Conservation (phyloP, 35 echinoderm and acorn worm species). For the Apostichopus parvimensis region DNA sequence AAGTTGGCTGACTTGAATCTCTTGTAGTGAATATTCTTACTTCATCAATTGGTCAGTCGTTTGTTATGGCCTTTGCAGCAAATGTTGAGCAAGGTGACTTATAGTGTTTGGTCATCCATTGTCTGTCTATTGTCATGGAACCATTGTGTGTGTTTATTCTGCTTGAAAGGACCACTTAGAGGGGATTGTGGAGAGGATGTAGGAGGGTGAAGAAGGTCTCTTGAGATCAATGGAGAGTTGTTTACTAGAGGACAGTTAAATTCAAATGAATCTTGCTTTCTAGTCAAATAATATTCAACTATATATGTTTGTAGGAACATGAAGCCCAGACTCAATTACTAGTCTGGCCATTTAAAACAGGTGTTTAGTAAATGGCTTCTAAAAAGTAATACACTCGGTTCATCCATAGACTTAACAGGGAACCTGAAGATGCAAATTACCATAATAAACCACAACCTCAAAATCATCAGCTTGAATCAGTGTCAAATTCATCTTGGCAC, state of each 20-base stretch:
- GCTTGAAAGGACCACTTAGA: neutral
- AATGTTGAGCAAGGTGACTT: neutral
- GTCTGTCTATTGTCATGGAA: neutral
- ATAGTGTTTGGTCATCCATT: neutral
- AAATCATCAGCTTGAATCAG: neutral
- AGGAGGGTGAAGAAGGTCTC: neutral
- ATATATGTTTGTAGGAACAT: neutral
- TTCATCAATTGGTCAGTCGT: too few species aligned
- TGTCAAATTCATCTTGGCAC: neutral
- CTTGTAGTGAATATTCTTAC: too few species aligned
- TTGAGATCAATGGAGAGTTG: neutral
- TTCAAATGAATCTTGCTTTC: neutral
- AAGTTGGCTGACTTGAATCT: too few species aligned
- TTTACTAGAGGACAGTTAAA: neutral
- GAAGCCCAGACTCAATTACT: too few species aligned
- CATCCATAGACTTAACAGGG: neutral
- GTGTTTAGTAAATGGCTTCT: too few species aligned
- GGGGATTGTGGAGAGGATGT: neutral
- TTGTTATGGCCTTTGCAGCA: too few species aligned
- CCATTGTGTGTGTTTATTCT: neutral
- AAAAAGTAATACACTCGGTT: too few species aligned
- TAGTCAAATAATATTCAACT: neutral
- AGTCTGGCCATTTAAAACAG: too few species aligned
- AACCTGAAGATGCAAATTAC: neutral
- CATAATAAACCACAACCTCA: neutral